These are phyloP conservation scores for Squalus acanthias DNA, from an alignment of 2,797 vertebrate species.

Conservation along the genomic window DNA sequence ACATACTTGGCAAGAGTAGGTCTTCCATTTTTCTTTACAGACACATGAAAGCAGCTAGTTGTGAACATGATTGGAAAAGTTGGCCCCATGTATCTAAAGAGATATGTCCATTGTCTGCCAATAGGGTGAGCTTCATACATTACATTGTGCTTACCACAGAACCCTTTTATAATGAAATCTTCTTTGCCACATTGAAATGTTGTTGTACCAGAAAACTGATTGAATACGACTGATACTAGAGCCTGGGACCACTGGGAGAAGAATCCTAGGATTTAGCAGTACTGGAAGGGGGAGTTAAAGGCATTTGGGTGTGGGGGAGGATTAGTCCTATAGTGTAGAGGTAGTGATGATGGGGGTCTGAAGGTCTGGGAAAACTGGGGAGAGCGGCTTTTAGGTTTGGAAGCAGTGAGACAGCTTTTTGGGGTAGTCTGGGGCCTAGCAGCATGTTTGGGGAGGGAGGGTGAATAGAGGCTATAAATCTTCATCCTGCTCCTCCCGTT, in stretches of 20 bases:
- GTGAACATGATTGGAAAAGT: constrained; percentile 13
- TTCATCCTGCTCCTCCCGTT: neutral
- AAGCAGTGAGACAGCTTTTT: neutral
- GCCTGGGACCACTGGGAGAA: neutral
- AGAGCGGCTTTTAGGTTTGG: neutral
- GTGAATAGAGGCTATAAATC: neutral
- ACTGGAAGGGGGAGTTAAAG: neutral
- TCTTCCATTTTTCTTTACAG: constrained; percentile 23
- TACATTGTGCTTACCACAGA: neutral
- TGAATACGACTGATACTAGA: neutral
- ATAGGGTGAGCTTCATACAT: neutral
- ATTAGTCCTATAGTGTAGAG: neutral
- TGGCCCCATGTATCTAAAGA: constrained; percentile 5
- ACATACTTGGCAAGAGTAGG: constrained; percentile 6
- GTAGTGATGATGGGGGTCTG: neutral
- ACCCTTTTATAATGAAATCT: neutral
- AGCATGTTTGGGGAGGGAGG: neutral
- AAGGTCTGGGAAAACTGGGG: neutral
- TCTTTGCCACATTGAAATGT: neutral
- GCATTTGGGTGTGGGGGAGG: neutral
- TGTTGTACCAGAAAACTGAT: neutral
- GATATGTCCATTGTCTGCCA: neutral
- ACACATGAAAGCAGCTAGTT: constrained; percentile 10
- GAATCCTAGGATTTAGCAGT: neutral
- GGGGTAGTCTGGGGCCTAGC: neutral